Evolutionary conservation across 2,888 invertebrate genomes (phyloP), one percentile per base, ranked within the genome.

Genomic region (Adela reaumurella): DNA sequence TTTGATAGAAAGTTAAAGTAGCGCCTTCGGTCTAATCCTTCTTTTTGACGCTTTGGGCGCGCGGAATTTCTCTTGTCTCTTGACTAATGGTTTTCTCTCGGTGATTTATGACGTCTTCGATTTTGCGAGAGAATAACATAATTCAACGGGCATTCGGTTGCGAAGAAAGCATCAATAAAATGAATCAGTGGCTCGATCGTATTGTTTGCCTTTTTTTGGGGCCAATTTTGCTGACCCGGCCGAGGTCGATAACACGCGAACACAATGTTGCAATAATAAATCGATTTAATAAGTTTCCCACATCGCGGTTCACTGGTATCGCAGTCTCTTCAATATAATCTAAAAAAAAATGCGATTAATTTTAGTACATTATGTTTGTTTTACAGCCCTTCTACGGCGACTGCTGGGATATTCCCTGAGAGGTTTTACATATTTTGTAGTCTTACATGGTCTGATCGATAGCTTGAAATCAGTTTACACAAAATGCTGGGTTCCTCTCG

Each of bases 1-100:
- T 62, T 43, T 17, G n/a, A 35, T 35, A 35, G 35, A 35, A 35
- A 35, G 35, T 14, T 35, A 8, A 35, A 35, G 14, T 14, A 14
- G 35, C 35, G 35, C 35, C n/a, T 35, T 35, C 35, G 35, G 35
- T 35, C 35, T 35, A 35, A 35, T 35, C 35, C 35, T 35, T 35
- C 35, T 35, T 11, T 8, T 14, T 35, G 35, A 35, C 35, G 35
- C 6, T 35, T 14, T 35, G 35, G 35, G 35, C 35, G 35, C 14
- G 35, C 35, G 35, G n/a, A 35, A 35, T 35, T 35, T 35, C 35
- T 35, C 35, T 35, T 35, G 35, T 35, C 11, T 35, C 35, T 35
- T 14, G 11, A 35, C 35, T 35, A 35, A 35, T 35, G 35, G 35
- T 35, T 35, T 35, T 14, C n/a, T 8, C 35, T 35, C 4, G n/a